phyloP scores from a whole-genome alignment of 2,888 invertebrate genomes.

The Heliconius sara region DNA sequence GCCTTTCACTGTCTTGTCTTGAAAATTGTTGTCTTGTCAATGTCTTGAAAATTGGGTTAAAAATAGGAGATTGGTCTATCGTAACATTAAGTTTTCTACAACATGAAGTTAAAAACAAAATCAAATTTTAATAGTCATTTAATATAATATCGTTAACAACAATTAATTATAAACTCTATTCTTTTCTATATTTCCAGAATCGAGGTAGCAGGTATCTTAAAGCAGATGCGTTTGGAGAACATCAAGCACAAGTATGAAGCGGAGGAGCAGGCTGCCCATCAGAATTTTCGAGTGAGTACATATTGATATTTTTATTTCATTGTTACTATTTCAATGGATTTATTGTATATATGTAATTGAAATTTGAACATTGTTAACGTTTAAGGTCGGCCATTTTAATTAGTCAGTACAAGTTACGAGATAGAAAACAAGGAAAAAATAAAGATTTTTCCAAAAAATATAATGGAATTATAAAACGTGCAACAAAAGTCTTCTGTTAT shows the following conservation, averaged over 20 bases:
- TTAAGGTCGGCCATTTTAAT: not conserved
- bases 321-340: not conserved
- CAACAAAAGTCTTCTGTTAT: not conserved
- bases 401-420: too few relatives aligned
- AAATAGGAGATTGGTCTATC: too few relatives aligned
- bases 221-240: conserved; percentile 90
- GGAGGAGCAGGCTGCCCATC: conserved; percentile 93
- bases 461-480: too few relatives aligned
- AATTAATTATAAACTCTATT: not conserved
- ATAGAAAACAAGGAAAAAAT: too few relatives aligned
- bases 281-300: conserved; percentile 91
- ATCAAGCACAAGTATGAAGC: conserved; percentile 93
- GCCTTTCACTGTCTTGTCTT: too few relatives aligned
- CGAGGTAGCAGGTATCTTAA: conserved; percentile 95
- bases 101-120: not conserved
- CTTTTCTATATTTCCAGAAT: conserved; percentile 71
- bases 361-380: not conserved
- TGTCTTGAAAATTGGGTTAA: too few relatives aligned
- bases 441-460: too few relatives aligned
- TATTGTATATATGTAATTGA: not conserved
- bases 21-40: too few relatives aligned
- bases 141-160: too few relatives aligned
- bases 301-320: conserved; percentile 3
- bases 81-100: not conserved
- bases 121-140: not conserved